Base-by-base conservation (phyloP, 2,797 vertebrate species). In the Lithobates sylvaticus region DNA sequence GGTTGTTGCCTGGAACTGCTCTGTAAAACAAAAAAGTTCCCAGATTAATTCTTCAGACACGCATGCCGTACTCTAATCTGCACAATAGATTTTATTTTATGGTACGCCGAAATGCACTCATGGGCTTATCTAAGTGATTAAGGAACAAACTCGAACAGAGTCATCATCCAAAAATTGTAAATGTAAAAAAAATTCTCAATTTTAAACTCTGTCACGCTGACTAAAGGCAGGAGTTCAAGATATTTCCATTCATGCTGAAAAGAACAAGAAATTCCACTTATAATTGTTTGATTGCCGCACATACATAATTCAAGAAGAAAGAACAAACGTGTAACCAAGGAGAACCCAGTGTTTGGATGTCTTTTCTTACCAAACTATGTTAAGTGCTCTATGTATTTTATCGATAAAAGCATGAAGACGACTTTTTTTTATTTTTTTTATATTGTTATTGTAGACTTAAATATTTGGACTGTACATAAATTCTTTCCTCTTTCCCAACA, bases 241-340 rank as follows among this genome's bases (percentile, higher is more conserved):
- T 73, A 73, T 80, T 85, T 79, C 29, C 84, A 80, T 68, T 80
- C 84, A 85, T 85, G 76, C 84, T 15, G 73, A 80, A 79, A 85
- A 67, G 58, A 80, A 85, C 84, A 85, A 68, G 84, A 70, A 34
- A 80, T 85, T 80, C n/a, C 76, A 80, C 84, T 85, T 85, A 67
- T 67, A 79, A 85, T 79, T 74, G 84, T 85, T 80, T 80, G 58
- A 79, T 80, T 85, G 50, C 76, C 23, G 36, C 2, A 16, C 58
- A 72, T 85, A 9, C 70, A 47, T 74, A 74, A 78, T 74, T 79
- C 36, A 71, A 23, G 5, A 75, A 47, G 77, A 85, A 79, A 76
- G 61, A 69, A 47, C 6, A 5, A 78, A 12, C 16, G 58, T 68
- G 50, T 74, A 85, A 74, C 76, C 77, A 74, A 80, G 69, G 76